Evolutionary conservation across 92 coral and sea anemone species (phyloP).

Genomic region (Anthopleura xanthogrammica): DNA sequence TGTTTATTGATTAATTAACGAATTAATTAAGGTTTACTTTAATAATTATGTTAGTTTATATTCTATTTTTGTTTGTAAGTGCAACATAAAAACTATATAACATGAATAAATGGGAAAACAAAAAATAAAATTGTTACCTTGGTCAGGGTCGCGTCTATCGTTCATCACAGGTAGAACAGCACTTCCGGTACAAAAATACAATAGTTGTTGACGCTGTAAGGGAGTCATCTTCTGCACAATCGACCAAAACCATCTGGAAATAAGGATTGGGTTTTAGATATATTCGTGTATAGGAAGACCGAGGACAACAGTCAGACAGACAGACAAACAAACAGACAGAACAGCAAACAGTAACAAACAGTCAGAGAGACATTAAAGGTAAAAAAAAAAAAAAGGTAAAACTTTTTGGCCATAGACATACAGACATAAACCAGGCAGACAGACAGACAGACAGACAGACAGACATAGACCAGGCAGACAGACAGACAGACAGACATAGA

Average conservation of each 20-base stretch:
- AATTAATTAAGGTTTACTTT: not conserved
- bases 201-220: conserved; percentile 81
- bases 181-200: conserved; percentile 88
- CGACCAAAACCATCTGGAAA: conserved; percentile 89
- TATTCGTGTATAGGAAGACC: not conserved
- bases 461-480: not conserved
- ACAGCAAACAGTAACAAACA: not conserved
- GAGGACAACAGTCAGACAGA: not conserved
- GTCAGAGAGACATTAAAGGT: not conserved
- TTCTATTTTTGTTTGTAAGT: not conserved
- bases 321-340: conserved; percentile 1
- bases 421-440: conserved; percentile 1
- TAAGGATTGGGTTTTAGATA: not conserved
- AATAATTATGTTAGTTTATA: not conserved
- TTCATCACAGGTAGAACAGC: conserved; percentile 85
- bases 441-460: not conserved
- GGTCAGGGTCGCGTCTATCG: conserved; percentile 88
- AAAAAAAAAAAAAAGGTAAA: no score
- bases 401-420: not conserved
- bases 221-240: conserved; percentile 92
- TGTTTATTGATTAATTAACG: no score
- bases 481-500: not conserved
- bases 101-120: not conserved
- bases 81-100: not conserved
- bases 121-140: conserved; percentile 47